Percentiles rank a stretch among this genome's conserved stretches.
Conservation (phyloP, 2,113 vertebrate species). For the Kryptolebias marmoratus region DNA sequence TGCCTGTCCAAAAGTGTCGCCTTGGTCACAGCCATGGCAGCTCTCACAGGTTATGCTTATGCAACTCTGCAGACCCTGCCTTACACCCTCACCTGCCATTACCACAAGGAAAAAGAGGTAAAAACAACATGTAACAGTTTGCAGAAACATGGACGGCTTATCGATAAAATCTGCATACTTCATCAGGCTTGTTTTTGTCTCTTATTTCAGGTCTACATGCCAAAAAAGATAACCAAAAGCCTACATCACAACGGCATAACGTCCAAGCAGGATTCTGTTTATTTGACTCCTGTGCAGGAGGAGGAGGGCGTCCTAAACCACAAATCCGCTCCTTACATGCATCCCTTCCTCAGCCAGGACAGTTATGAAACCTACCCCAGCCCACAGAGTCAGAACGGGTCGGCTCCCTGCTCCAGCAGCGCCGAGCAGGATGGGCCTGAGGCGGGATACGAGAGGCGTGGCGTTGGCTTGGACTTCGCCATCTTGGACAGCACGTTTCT, state of each 20-base stretch:
- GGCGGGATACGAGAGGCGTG: constrained; percentile 68
- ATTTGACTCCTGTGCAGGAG: constrained; percentile 65
- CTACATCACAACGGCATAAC: constrained; percentile 56
- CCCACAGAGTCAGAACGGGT: constrained; percentile 54
- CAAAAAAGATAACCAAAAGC: constrained; percentile 74
- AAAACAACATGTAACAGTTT: neutral
- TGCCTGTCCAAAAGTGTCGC: constrained; percentile 78
- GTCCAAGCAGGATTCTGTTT: constrained; percentile 66
- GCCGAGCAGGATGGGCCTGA: constrained; percentile 53
- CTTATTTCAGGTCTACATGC: constrained; percentile 79
- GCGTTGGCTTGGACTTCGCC: constrained; percentile 83
- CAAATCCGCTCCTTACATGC: constrained; percentile 51
- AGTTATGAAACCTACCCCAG: constrained; percentile 44
- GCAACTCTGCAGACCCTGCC: constrained; percentile 84
- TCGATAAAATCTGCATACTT: neutral
- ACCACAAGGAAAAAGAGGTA: constrained; percentile 84
- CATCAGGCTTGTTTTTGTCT: neutral
- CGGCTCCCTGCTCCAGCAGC: constrained; percentile 5
- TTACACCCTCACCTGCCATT: constrained; percentile 84
- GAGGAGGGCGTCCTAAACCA: constrained; percentile 54
- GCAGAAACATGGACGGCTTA: neutral
- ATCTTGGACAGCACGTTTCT: constrained; percentile 84
- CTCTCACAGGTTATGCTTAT: constrained; percentile 83
- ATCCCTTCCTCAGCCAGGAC: constrained; percentile 50
- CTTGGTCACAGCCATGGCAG: constrained; percentile 79